phyloP scores from a whole-genome alignment of 2,113 vertebrate species.

The Mastomys coucha region DNA sequence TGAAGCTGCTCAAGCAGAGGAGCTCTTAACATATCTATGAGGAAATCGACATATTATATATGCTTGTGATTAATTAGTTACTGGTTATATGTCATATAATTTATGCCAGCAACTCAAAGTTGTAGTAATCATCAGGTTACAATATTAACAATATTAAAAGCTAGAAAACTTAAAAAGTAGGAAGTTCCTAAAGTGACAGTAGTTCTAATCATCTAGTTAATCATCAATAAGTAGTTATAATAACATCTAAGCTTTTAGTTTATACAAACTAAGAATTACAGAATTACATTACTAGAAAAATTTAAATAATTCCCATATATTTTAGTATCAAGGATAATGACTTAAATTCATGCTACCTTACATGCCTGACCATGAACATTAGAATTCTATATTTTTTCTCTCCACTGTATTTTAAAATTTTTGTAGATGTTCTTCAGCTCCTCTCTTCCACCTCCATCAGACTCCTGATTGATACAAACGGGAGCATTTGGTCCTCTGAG shows the following conservation, averaged over 20 bases:
- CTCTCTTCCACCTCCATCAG: too few relatives aligned
- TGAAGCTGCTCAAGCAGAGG: slow-evolving; percentile 68
- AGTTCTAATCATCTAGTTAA: background rate
- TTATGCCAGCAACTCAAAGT: background rate
- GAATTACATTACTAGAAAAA: background rate
- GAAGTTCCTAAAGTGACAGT: background rate
- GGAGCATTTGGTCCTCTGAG: too few relatives aligned
- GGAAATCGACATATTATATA: slow-evolving; percentile 81
- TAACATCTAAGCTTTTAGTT: background rate
- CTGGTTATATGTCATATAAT: background rate
- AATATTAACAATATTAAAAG: background rate
- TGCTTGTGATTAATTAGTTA: background rate
- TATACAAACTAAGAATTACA: background rate
- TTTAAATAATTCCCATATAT: background rate
- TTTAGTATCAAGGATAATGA: background rate
- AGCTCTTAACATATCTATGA: slow-evolving; percentile 85
- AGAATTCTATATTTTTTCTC: background rate
- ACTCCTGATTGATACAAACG: too few relatives aligned
- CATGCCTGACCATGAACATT: background rate
- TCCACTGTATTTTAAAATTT: background rate
- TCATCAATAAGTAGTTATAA: background rate
- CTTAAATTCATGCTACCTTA: background rate
- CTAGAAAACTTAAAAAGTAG: background rate
- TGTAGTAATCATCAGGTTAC: background rate
- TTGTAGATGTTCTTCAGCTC: too few relatives aligned